A percentile compares a stretch with the other conserved stretches of the same genome.
These are phyloP conservation scores for Brachionichthys hirsutus DNA, from an alignment of 2,113 vertebrate genomes.

Conservation along the genomic window DNA sequence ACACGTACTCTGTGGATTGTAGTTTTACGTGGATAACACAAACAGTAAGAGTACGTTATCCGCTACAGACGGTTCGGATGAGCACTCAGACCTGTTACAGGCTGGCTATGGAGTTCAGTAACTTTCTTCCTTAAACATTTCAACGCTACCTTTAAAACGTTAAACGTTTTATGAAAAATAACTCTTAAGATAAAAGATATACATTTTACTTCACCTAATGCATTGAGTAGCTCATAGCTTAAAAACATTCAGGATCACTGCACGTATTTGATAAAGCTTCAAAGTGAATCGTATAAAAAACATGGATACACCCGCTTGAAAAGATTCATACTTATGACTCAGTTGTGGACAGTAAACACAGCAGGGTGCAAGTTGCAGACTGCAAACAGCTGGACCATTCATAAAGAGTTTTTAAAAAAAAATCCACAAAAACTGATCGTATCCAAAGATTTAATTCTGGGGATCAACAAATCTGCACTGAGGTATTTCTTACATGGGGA, in stretches of 20 bases:
- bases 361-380: background rate
- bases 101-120: too few species aligned
- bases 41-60: too few species aligned
- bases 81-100: too few species aligned
- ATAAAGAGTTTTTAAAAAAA: conserved; percentile 16
- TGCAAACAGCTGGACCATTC: conserved; percentile 3
- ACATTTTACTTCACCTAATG: background rate
- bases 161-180: too few species aligned
- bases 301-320: background rate
- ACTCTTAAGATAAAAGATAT: too few species aligned
- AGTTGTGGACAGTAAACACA: conserved; percentile 20
- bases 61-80: too few species aligned
- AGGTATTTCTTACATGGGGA: conserved; percentile 38
- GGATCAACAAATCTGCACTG: conserved; percentile 36
- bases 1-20: too few species aligned
- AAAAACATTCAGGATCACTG: background rate
- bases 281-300: conserved; percentile 15
- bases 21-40: too few species aligned
- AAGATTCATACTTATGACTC: background rate
- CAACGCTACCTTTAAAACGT: too few species aligned
- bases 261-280: conserved; percentile 6
- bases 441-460: conserved; percentile 31
- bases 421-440: conserved; percentile 30
- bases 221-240: background rate
- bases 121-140: too few species aligned